Percentiles rank a stretch among this genome's conserved stretches.
Evolutionary conservation across 1,140 invertebrate genomes (phyloP).

Genomic region (Portunus trituberculatus): DNA sequence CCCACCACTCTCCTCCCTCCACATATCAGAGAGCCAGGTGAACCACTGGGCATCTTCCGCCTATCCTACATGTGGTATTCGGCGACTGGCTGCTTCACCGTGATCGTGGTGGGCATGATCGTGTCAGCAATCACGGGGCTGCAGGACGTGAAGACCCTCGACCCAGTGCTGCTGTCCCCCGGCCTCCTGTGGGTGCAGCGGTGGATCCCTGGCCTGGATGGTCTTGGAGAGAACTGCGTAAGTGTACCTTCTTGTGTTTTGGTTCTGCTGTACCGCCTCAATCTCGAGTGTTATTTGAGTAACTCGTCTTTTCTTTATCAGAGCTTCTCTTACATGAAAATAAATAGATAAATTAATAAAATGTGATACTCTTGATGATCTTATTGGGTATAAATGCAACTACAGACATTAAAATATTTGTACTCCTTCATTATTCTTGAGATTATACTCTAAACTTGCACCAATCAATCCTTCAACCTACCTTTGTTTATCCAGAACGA

Average conservation of each 20-base stretch:
- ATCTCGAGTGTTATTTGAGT: no score
- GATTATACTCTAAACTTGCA: background rate
- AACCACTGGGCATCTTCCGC: slow-evolving; percentile 82
- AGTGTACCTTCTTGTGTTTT: slow-evolving; percentile 16
- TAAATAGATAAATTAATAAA: no score
- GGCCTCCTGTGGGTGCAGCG: slow-evolving; percentile 56
- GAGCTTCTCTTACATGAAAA: no score
- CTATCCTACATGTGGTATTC: slow-evolving; percentile 90
- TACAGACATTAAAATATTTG: no score
- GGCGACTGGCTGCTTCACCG: slow-evolving; percentile 87
- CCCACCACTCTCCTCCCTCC: no score
- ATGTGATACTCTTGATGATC: no score
- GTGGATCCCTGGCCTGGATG: slow-evolving; percentile 54
- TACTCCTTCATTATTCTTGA: no score
- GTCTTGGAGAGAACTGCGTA: slow-evolving; percentile 66
- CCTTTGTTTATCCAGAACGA: background rate
- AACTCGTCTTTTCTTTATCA: no score
- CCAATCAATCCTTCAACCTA: background rate
- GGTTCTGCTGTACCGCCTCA: no score
- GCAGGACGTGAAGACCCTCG: slow-evolving; percentile 82
- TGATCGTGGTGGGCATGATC: slow-evolving; percentile 86
- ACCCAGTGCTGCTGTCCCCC: slow-evolving; percentile 79
- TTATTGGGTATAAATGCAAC: no score
- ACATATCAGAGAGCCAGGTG: background rate
- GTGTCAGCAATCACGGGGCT: slow-evolving; percentile 86